Evolutionary conservation across 2,113 vertebrate genomes (phyloP), one percentile per base, ranked within the genome.

Genomic region (Isichthys henryi): DNA sequence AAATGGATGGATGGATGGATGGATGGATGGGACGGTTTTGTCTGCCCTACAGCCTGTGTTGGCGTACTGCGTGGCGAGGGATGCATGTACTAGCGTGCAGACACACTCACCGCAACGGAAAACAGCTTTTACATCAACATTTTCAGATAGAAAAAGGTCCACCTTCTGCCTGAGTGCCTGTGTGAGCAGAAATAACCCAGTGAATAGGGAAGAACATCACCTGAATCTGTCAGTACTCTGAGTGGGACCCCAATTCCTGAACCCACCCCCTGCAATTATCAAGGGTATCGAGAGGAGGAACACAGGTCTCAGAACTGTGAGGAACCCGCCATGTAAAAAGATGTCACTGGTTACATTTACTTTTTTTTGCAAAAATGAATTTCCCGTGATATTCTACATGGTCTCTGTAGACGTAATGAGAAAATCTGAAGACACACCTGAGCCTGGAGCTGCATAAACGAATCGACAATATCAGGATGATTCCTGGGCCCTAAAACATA

Each of bases 391-490:
- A 66, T n/a, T 66, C 58, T 6, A 66, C 58, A 66, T 13, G 62
- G n/a, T 70, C n/a, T 70, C 27, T 13, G 53, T 56, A 53, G 49
- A 56, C 2, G 4, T 7, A 10, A 0, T 21, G 50, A 89, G 85
- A 58, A 48, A 58, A 87, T 58, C 5, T 95, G 96, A 97, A 89
- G 95, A 96, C 96, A 95, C 93, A 99, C 98, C 97, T 99, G 98
- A 96, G 97, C 96, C 92, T 99, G 98, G 96, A 99, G 97, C 95
- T 97, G 96, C 98, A 99, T 98, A 95, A 99, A 99, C 91, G 98
- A 99, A 96, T 99, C 98, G 94, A 97, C 98, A 95, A 99, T 97
- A 95, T 99, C 98, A 93, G 98, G 98, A 96, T 99, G 97, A 96
- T 99, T 97, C 95, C 98, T 97, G 92, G 97, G 96, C 94, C 97